Evolutionary conservation across 2,797 vertebrate genomes (phyloP).

Genomic region (Somateria mollissima): DNA sequence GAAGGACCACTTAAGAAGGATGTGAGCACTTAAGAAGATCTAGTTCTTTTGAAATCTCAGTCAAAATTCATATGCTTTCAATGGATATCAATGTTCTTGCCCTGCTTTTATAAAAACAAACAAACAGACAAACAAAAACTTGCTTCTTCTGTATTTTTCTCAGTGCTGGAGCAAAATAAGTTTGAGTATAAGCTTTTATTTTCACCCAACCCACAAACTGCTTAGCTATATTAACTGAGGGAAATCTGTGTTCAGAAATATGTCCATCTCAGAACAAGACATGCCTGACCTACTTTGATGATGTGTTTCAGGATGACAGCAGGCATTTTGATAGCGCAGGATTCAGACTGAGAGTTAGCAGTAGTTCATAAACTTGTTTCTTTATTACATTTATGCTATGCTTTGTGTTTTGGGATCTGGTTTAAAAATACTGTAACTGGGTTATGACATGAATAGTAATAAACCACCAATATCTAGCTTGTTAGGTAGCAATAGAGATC

Average conservation of each 20-base stretch:
- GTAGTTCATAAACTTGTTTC: neutral
- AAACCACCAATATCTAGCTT: neutral
- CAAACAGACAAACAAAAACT: neutral
- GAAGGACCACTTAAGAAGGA: neutral
- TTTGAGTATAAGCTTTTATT: neutral
- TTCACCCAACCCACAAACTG: neutral
- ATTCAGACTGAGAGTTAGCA: neutral
- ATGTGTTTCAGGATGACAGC: neutral
- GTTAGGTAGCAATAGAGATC: neutral
- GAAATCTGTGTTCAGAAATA: neutral
- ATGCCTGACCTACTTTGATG: slow-evolving; percentile 19
- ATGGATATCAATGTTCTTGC: neutral
- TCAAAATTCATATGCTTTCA: neutral
- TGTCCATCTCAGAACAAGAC: neutral
- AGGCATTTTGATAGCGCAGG: neutral
- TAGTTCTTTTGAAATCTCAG: neutral
- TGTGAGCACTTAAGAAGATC: slow-evolving; percentile 18
- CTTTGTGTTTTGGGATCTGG: neutral
- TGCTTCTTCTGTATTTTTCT: neutral
- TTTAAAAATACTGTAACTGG: neutral
- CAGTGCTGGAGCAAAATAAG: neutral
- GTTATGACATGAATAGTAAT: neutral
- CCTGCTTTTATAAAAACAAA: neutral
- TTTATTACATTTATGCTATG: neutral
- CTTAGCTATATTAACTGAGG: neutral